A percentile compares a stretch with the other conserved stretches of the same genome.
Conservation (phyloP, 1,140 invertebrate species). For the Coptotermes formosanus region DNA sequence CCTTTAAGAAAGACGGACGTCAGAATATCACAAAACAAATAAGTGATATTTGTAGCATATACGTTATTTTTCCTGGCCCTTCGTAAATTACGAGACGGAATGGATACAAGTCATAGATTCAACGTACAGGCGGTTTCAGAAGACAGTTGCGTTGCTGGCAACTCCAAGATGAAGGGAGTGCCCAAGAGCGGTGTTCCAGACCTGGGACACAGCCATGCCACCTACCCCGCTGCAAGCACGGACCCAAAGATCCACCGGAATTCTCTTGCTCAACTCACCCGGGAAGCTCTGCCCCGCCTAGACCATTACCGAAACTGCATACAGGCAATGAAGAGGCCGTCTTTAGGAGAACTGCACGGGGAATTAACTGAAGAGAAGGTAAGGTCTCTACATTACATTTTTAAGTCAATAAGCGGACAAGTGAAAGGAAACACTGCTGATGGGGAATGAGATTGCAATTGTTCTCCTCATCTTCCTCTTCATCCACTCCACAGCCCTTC, state of each 20-base stretch:
- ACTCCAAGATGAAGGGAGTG: background rate
- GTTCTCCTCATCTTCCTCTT: too few relatives aligned
- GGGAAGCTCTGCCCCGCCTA: conserved; percentile 85
- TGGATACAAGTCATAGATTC: background rate
- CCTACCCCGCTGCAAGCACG: background rate
- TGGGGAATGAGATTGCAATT: too few relatives aligned
- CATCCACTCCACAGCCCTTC: too few relatives aligned
- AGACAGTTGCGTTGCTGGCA: background rate
- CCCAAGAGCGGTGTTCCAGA: background rate
- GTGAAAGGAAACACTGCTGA: too few relatives aligned
- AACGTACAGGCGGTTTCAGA: background rate
- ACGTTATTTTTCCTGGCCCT: background rate
- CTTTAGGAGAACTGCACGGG: conserved; percentile 90
- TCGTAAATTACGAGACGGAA: background rate
- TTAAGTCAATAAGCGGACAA: too few relatives aligned
- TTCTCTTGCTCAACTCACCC: conserved; percentile 82
- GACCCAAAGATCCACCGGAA: background rate
- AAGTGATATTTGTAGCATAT: background rate
- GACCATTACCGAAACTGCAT: conserved; percentile 94
- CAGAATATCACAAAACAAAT: background rate
- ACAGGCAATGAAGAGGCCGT: conserved; percentile 84
- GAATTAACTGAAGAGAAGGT: conserved; percentile 38
- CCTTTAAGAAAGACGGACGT: too few relatives aligned
- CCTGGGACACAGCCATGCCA: background rate
- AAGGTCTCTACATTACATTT: background rate